These are phyloP conservation scores for Scaptomyza tumidula DNA, from an alignment of 2,888 invertebrate species.

Conservation along the genomic window DNA sequence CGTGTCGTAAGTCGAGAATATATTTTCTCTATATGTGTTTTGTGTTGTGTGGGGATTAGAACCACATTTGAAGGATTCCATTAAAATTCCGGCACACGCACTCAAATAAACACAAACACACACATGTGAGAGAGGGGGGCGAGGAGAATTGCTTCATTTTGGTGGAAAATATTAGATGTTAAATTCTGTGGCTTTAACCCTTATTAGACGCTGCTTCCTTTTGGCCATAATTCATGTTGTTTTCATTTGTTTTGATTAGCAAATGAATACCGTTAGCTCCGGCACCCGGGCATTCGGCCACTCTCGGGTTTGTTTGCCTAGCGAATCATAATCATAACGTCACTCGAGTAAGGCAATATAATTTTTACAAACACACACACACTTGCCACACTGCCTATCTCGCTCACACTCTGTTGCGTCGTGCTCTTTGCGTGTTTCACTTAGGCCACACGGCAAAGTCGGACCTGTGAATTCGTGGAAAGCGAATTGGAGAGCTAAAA, in stretches of 20 bases:
- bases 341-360: slow-evolving; percentile 71
- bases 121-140: slow-evolving; percentile 22
- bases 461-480: slow-evolving; percentile 61
- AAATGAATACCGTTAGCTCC: slow-evolving; percentile 61
- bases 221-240: slow-evolving; percentile 73
- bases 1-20: slow-evolving; percentile 14
- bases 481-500: slow-evolving; percentile 3
- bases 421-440: slow-evolving; percentile 64
- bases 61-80: too few relatives aligned
- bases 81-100: too few relatives aligned
- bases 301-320: slow-evolving; percentile 40
- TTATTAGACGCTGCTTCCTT: slow-evolving; percentile 68
- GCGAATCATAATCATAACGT: slow-evolving; percentile 71
- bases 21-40: slow-evolving; percentile 5
- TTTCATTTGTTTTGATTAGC: slow-evolving; percentile 81
- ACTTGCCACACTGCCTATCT: slow-evolving; percentile 27
- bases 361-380: slow-evolving; percentile 52
- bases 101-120: not conserved
- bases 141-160: slow-evolving; percentile 15
- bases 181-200: slow-evolving; percentile 73
- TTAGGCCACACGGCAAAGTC: slow-evolving; percentile 42
- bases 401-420: slow-evolving; percentile 48
- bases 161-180: slow-evolving; percentile 51
- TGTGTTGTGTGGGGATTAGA: slow-evolving; percentile 20
- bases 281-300: slow-evolving; percentile 29